Conservation (phyloP, 2,888 invertebrate genomes). For the Caprella mutica region DNA sequence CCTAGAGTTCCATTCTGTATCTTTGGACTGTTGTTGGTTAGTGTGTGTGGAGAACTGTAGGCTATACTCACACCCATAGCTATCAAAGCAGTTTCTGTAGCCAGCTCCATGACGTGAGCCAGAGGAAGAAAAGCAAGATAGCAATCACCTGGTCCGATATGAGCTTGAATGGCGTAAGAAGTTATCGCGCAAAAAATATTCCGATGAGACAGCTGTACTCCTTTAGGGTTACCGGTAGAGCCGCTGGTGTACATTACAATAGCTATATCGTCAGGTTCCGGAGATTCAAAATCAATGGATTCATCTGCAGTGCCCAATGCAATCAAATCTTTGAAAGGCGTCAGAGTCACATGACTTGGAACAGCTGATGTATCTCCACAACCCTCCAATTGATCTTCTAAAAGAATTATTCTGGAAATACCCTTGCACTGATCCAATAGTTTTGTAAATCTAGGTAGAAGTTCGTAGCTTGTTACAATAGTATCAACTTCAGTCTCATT, state of each 20-base stretch:
- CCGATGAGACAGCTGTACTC: constrained; percentile 30
- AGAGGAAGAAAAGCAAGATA: constrained; percentile 48
- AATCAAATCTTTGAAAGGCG: constrained; percentile 62
- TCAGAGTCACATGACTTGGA: constrained; percentile 59
- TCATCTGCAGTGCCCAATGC: constrained; percentile 43
- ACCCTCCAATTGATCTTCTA: constrained; percentile 72
- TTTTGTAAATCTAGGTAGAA: constrained; percentile 77
- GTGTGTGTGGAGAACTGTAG: constrained; percentile 85
- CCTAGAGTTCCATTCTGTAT: constrained; percentile 90
- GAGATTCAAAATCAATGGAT: background rate
- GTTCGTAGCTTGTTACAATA: constrained; percentile 82
- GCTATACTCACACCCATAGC: constrained; percentile 72
- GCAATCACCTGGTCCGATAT: constrained; percentile 38
- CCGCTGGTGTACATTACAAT: constrained; percentile 75
- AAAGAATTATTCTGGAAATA: constrained; percentile 66
- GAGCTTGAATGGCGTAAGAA: constrained; percentile 23
- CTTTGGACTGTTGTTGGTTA: constrained; percentile 78
- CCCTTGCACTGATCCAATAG: constrained; percentile 65
- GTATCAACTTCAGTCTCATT: constrained; percentile 84
- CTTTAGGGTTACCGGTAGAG: constrained; percentile 34
- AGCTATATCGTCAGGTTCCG: constrained; percentile 58
- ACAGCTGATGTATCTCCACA: constrained; percentile 49
- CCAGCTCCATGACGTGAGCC: constrained; percentile 47
- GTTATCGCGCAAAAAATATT: constrained; percentile 28
- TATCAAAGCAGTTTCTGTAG: constrained; percentile 38